A percentile compares a stretch with the other conserved stretches of the same genome.
Conservation (phyloP, 1,140 invertebrate genomes). For the Drosophila repleta region DNA sequence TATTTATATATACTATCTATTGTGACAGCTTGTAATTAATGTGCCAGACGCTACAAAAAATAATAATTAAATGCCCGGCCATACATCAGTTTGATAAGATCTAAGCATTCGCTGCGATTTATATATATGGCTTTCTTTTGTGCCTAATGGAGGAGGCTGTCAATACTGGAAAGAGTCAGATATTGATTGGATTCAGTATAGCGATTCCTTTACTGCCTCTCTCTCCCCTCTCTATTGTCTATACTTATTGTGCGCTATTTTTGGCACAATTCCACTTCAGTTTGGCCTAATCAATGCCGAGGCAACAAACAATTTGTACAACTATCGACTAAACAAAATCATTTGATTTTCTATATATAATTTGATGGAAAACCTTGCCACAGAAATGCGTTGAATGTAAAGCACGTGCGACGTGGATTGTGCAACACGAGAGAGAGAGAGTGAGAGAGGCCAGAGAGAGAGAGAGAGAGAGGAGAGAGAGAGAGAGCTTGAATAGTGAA, state of each 20-base stretch:
- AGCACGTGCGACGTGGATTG: constrained; percentile 60
- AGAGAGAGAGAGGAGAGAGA: not conserved
- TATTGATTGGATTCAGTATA: not conserved
- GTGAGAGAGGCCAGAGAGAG: not conserved
- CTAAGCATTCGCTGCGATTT: not conserved
- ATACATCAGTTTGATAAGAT: constrained; percentile 23
- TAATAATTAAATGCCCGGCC: constrained; percentile 1
- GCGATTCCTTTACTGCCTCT: not conserved
- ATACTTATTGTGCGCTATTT: constrained; percentile 34
- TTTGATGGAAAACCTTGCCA: not conserved
- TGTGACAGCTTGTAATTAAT: constrained; percentile 11
- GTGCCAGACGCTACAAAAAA: not conserved
- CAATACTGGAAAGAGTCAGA: not conserved
- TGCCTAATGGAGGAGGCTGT: not conserved
- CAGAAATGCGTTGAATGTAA: constrained; percentile 51
- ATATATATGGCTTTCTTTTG: constrained; percentile 8
- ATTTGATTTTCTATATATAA: not conserved
- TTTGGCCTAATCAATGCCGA: constrained; percentile 15
- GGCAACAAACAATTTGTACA: constrained; percentile 18
- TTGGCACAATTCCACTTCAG: constrained; percentile 10
- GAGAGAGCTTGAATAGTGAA: not conserved
- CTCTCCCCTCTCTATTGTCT: constrained; percentile 14
- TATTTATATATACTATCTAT: not conserved
- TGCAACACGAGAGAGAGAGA: constrained; percentile 26
- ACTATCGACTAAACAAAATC: constrained; percentile 42